Evolutionary conservation across 2,113 vertebrate species (phyloP).

Genomic region (Globicephala melas): DNA sequence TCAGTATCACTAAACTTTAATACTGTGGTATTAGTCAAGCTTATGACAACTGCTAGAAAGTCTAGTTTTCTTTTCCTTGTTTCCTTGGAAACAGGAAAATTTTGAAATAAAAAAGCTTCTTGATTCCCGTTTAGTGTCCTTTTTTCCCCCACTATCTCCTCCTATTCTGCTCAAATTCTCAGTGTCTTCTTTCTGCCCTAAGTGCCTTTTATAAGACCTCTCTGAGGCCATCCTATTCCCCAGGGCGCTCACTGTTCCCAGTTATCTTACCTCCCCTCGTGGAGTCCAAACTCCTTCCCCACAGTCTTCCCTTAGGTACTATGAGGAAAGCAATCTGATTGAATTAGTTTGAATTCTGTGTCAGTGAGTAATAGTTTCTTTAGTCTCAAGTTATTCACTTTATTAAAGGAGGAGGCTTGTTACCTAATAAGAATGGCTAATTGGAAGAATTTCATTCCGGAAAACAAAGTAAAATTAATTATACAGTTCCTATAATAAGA

Average conservation of each 20-base stretch:
- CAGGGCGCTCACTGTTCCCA: neutral
- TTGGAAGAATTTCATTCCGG: neutral
- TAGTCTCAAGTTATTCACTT: neutral
- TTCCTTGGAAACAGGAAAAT: slow-evolving; percentile 47
- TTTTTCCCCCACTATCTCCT: neutral
- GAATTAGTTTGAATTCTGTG: neutral
- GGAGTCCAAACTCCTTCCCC: neutral
- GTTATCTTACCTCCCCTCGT: neutral
- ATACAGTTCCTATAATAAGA: neutral
- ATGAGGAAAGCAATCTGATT: neutral
- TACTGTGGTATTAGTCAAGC: slow-evolving; percentile 1
- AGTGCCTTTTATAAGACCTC: neutral
- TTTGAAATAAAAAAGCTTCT: slow-evolving; percentile 19
- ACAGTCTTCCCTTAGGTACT: neutral
- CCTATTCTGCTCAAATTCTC: neutral
- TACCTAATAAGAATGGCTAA: neutral
- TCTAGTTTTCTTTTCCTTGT: slow-evolving; percentile 4
- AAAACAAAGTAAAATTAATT: slow-evolving; percentile 7
- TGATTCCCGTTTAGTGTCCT: neutral
- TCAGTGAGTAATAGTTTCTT: neutral
- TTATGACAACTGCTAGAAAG: slow-evolving; percentile 14
- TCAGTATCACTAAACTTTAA: slow-evolving; percentile 1
- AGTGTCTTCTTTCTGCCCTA: neutral
- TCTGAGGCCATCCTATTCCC: neutral
- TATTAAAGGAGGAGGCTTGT: neutral